Evolutionary conservation across 2,797 vertebrate genomes (phyloP).

Genomic region (Enteromius viviparus): DNA sequence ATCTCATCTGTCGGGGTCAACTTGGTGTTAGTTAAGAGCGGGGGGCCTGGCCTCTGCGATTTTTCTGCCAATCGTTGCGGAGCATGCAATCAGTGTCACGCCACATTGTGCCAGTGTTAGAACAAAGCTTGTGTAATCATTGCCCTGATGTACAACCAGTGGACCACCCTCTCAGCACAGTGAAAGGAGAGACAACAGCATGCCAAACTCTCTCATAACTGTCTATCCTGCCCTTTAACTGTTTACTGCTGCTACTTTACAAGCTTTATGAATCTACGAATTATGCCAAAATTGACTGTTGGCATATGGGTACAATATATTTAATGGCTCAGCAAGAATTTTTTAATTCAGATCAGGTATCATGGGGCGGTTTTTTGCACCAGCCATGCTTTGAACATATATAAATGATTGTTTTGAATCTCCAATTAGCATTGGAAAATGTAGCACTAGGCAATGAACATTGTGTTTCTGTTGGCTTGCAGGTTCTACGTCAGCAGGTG

Average conservation of each 20-base stretch:
- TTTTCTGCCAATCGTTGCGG: constrained; percentile 67
- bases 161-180: constrained; percentile 55
- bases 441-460: neutral
- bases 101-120: constrained; percentile 58
- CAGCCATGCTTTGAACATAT: constrained; percentile 31
- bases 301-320: neutral
- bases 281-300: neutral
- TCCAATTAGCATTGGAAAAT: constrained; percentile 17
- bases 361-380: constrained; percentile 4
- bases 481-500: constrained; percentile 95
- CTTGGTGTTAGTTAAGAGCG: constrained; percentile 43
- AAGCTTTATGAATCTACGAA: constrained; percentile 22
- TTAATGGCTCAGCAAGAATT: neutral
- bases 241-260: constrained; percentile 18
- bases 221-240: constrained; percentile 33
- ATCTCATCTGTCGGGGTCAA: constrained; percentile 36
- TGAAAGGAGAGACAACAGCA: constrained; percentile 11
- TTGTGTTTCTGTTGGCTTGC: constrained; percentile 43
- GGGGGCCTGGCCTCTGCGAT: constrained; percentile 59
- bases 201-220: constrained; percentile 40
- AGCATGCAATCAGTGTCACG: constrained; percentile 46
- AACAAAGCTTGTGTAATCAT: constrained; percentile 66
- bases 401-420: constrained; percentile 29
- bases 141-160: constrained; percentile 64
- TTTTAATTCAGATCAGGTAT: constrained; percentile 23